Evolutionary conservation across 2,797 vertebrate species (phyloP), one percentile per base, ranked within the genome.

Genomic region (Sebastes kiyomatsui): DNA sequence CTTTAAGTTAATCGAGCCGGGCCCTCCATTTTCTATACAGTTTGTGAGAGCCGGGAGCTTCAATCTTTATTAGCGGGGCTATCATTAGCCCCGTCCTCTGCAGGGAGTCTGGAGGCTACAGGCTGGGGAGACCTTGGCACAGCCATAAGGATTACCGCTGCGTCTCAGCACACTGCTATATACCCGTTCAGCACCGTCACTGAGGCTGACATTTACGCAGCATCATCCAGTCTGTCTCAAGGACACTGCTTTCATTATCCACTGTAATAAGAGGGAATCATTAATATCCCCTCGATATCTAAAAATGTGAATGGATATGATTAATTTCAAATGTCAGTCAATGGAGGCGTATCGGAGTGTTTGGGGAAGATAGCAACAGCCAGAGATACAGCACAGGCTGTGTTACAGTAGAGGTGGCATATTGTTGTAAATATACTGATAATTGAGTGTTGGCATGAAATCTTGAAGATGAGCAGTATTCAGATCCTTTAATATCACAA

Each of bases 151-250:
- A 94, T 94, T 93, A 94, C 79, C 3, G 61, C 82, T 30, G 83
- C 67, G 77, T 85, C 83, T 68, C 75, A 32, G 69, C 42, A 20
- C 76, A 11, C 72, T 3, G 71, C 84, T 74, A 32, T 76, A 70
- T 32, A 46, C 56, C 56, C 66, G 16, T 35, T 74, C 72, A 65
- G 75, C 62, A 71, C 27, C 2, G 75, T 73, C 79, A 32, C 74
- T 38, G 76, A 60, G 42, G 86, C 89, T 93, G 94, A 93, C 93
- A 95, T 95, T 94, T 94, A 91, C 66, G 72, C 73, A 81, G 86
- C 81, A 25, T 77, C 75, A 69, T 62, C 83, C 87, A 38, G 87
- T 76, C 87, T 52, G 83, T 80, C 88, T 93, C 88, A 94, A 94
- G 92, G 93, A 94, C 92, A 83, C 28, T 6, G 75, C 82, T 91